Evolutionary conservation across 2,797 vertebrate genomes (phyloP).

Genomic region (Clarias fuscus): DNA sequence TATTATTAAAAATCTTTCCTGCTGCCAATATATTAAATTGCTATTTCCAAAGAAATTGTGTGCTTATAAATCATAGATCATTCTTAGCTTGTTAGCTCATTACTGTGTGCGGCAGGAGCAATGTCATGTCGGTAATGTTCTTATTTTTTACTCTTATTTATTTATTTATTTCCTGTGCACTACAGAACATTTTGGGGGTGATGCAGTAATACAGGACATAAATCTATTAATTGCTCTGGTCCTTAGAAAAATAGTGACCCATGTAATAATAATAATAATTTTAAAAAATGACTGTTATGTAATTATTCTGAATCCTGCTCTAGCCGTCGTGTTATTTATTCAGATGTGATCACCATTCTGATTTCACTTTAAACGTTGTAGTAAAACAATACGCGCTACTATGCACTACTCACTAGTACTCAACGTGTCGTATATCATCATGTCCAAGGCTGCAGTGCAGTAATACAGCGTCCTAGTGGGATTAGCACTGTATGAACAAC

Average conservation of each 20-base stretch:
- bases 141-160: not conserved
- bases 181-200: not conserved
- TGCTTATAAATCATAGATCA: slow-evolving; percentile 1
- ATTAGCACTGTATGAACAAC: not conserved
- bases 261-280: not conserved
- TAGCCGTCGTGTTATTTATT: not conserved
- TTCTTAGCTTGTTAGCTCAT: not conserved
- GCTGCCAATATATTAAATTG: not conserved
- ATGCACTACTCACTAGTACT: not conserved
- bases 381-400: not conserved
- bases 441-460: not conserved
- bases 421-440: no score
- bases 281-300: not conserved
- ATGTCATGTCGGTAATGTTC: not conserved
- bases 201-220: not conserved
- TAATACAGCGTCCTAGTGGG: not conserved
- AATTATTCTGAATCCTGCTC: not conserved
- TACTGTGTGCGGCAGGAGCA: not conserved
- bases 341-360: not conserved
- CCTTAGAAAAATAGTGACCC: not conserved
- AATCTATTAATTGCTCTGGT: not conserved
- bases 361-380: not conserved
- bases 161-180: not conserved
- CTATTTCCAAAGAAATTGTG: not conserved
- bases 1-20: not conserved